These are phyloP conservation scores for Scolopax mira DNA, from an alignment of 2,113 vertebrate genomes.

Conservation along the genomic window DNA sequence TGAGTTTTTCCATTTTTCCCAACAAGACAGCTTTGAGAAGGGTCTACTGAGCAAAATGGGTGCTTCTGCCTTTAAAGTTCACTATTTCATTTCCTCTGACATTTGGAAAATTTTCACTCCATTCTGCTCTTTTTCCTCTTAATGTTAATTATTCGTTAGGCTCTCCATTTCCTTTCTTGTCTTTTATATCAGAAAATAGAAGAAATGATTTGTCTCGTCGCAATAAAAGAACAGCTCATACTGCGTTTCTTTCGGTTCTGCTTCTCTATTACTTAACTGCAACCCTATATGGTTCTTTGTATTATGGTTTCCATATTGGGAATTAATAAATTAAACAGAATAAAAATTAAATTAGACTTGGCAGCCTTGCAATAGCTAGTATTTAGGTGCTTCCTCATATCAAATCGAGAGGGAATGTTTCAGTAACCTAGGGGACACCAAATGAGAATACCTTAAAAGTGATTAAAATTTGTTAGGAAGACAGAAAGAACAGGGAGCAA, in stretches of 20 bases:
- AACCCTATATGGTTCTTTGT: constrained; percentile 5
- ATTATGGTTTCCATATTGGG: not conserved
- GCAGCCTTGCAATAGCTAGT: constrained; percentile 16
- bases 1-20: constrained; percentile 22
- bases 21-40: constrained; percentile 19
- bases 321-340: constrained; percentile 60
- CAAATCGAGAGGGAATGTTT: constrained; percentile 30
- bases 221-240: constrained; percentile 17
- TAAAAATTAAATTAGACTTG: constrained; percentile 51
- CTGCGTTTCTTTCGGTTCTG: not conserved
- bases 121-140: constrained; percentile 16
- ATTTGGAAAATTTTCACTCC: constrained; percentile 29
- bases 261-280: constrained; percentile 26
- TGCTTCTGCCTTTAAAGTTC: constrained; percentile 7
- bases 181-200: constrained; percentile 47
- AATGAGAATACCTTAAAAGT: constrained; percentile 36
- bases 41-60: not conserved
- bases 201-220: constrained; percentile 43
- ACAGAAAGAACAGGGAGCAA: not conserved
- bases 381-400: constrained; percentile 36
- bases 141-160: constrained; percentile 5
- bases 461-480: constrained; percentile 29
- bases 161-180: not conserved
- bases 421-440: not conserved
- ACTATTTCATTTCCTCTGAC: constrained; percentile 36